Percentiles rank a stretch among this genome's conserved stretches.
These are phyloP conservation scores for Phataginus tricuspis DNA, from an alignment of 2,797 vertebrate species.

Conservation along the genomic window DNA sequence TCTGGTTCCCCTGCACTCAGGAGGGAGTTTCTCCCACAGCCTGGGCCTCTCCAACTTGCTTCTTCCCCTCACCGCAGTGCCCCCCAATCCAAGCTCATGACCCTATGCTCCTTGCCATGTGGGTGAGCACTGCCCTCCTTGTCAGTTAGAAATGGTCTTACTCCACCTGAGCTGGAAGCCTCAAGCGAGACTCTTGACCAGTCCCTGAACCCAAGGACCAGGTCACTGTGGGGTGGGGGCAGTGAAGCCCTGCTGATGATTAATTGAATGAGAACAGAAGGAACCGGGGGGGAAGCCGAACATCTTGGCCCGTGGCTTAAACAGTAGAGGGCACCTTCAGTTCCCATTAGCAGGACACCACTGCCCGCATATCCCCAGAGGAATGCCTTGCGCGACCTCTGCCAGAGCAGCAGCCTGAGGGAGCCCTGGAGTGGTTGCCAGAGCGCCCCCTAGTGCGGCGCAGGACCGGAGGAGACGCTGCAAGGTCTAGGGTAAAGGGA, in stretches of 20 bases:
- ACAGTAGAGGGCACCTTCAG: constrained; percentile 11
- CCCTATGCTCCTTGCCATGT: background rate
- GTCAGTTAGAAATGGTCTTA: background rate
- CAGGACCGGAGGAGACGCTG: background rate
- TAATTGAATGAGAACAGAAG: background rate
- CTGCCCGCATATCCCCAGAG: background rate
- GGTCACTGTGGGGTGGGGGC: background rate
- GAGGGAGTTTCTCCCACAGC: background rate
- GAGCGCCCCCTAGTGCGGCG: constrained; percentile 39
- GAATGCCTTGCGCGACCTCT: constrained; percentile 48
- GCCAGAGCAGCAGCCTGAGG: background rate
- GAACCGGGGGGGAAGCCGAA: no score
- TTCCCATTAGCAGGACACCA: background rate
- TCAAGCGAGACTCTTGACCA: background rate
- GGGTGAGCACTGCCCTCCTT: background rate
- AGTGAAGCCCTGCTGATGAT: background rate
- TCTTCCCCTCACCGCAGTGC: background rate
- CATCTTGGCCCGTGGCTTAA: background rate
- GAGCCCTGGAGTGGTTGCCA: background rate
- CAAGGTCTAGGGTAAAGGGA: background rate
- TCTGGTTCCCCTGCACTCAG: rapidly evolving
- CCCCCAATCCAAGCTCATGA: background rate
- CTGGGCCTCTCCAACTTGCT: background rate
- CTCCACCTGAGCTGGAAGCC: background rate
- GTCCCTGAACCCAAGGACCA: background rate